Percentiles rank a stretch among this genome's conserved stretches.
phyloP scores from a whole-genome alignment of 2,888 invertebrate genomes.

The Eilema depressum region DNA sequence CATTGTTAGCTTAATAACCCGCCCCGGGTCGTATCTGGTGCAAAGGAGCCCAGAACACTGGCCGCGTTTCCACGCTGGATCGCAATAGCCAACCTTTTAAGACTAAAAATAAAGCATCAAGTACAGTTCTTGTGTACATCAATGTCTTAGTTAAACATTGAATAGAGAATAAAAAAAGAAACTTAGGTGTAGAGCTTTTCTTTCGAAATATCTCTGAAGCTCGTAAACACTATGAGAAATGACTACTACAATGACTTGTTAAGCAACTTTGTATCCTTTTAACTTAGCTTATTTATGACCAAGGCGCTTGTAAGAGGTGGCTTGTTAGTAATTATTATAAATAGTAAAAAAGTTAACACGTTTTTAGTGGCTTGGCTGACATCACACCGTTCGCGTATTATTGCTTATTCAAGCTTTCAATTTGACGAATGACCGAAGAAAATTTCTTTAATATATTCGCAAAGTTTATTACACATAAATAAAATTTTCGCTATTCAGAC shows the following conservation, averaged over 20 bases:
- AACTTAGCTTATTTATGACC: constrained; percentile 12
- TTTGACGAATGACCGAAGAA: constrained; percentile 2
- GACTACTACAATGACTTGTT: constrained; percentile 2
- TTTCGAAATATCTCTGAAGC: constrained; percentile 4
- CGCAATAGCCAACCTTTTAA: too few species aligned
- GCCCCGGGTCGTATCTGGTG: too few species aligned
- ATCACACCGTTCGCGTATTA: not conserved
- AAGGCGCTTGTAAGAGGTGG: not conserved
- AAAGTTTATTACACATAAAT: constrained; percentile 1
- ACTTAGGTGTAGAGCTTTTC: not conserved
- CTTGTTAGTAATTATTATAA: constrained; percentile 3
- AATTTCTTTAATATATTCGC: not conserved
- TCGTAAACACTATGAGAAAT: constrained; percentile 13
- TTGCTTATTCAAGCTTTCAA: not conserved
- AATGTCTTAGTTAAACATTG: not conserved
- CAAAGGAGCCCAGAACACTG: too few species aligned
- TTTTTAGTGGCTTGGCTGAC: not conserved
- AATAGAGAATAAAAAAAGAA: constrained; percentile 10
- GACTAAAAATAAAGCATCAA: not conserved
- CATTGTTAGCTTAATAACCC: too few species aligned
- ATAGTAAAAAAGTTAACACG: not conserved
- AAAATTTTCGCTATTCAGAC: constrained; percentile 22
- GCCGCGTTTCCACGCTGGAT: too few species aligned
- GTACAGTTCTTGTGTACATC: not conserved
- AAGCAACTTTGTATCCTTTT: constrained; percentile 15